phyloP scores from a whole-genome alignment of 2,797 vertebrate species.

The Nothura maculosa region DNA sequence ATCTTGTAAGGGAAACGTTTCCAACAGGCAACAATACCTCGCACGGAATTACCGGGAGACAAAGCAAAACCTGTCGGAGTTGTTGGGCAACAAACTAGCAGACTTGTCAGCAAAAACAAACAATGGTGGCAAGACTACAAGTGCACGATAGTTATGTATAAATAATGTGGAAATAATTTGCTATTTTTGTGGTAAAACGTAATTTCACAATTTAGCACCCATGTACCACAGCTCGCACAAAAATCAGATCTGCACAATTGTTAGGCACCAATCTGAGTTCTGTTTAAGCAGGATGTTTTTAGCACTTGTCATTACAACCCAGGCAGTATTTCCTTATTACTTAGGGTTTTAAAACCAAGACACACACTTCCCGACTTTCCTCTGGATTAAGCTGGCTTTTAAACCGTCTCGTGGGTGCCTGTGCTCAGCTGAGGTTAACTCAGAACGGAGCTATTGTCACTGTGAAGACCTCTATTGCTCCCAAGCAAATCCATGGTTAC shows the following conservation, averaged over 20 bases:
- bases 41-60: constrained; percentile 50
- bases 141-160: constrained; percentile 10
- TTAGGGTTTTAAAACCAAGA: background rate
- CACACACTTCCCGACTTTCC: background rate
- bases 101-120: constrained; percentile 72
- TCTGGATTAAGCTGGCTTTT: background rate
- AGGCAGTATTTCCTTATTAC: background rate
- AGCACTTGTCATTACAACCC: background rate
- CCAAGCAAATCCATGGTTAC: background rate
- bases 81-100: constrained; percentile 71
- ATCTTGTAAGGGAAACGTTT: constrained; percentile 43
- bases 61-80: constrained; percentile 73
- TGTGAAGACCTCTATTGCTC: background rate
- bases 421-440: background rate
- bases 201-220: constrained; percentile 49
- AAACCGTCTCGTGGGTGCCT: background rate
- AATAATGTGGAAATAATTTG: constrained; percentile 55
- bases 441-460: background rate
- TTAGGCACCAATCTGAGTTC: background rate
- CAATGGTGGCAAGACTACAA: constrained; percentile 47
- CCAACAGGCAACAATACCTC: constrained; percentile 44
- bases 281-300: background rate
- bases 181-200: constrained; percentile 62
- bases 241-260: constrained; percentile 22
- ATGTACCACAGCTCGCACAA: constrained; percentile 25